Evolutionary conservation across 2,113 vertebrate genomes (phyloP), one percentile per base, ranked within the genome.

Genomic region (Antechinus stuartii): DNA sequence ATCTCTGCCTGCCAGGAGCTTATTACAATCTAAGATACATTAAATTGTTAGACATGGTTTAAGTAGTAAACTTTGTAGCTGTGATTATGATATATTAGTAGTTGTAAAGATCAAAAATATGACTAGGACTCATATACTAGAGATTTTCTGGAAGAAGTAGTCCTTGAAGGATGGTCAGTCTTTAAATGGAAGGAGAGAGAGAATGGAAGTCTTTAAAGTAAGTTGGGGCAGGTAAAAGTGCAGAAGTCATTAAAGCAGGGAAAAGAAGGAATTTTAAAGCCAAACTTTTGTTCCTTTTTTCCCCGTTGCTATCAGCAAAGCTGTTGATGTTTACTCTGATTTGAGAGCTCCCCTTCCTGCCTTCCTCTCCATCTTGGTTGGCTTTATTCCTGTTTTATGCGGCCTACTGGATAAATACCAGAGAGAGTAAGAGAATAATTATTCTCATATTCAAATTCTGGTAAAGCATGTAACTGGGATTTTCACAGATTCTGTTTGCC

Each of bases 331-430:
- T 56, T 46, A 16, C 68, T 46, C 91, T 93, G 27, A 76, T 30
- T 4, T 92, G 26, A 93, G 95, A 93, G 91, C 90, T 30, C 96
- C 97, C 94, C 90, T 96, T 97, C 61, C 92, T 94, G 97, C n/a
- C 54, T 92, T 42, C 56, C 2, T 90, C 16, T 4, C 1, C 26
- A 52, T 47, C 42, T 57, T 89, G 61, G 30, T 94, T 68, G 61
- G 61, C 8, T 68, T 53, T 47, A 24, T 42, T 5, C 42, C 90
- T 2, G 16, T 47, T 55, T 42, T 90, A 35, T 42, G 12, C 46
- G 90, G 91, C 50, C n/a, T 42, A 16, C 93, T 95, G 53, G 91
- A 91, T 19, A 90, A 16, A 84, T 25, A 12, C 61, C 25, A 2
- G 1, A 0, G 1, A 35, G 23, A 5, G 25, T 19, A 35, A 16